These are phyloP conservation scores for Drosophila sucinea DNA, from an alignment of 1,140 invertebrate species.

Conservation along the genomic window DNA sequence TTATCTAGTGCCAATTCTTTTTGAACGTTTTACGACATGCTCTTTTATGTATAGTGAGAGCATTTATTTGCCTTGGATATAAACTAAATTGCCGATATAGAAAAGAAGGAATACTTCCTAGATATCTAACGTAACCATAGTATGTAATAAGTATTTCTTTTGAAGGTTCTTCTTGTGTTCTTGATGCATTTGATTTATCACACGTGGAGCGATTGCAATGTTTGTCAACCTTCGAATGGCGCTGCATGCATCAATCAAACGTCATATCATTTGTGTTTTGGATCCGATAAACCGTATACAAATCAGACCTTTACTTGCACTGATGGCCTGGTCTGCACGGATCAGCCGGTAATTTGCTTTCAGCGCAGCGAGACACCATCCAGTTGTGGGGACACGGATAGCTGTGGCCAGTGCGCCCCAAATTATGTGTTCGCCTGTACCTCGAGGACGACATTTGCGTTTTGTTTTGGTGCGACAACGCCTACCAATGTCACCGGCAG, in stretches of 20 bases:
- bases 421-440: slow-evolving; percentile 73
- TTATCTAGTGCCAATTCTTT: neutral
- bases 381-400: slow-evolving; percentile 74
- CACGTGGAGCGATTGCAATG: slow-evolving; percentile 49
- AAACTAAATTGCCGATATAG: neutral
- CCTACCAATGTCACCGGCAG: slow-evolving; percentile 59
- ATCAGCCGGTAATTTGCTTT: slow-evolving; percentile 70
- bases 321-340: slow-evolving; percentile 73
- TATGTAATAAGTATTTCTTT: neutral
- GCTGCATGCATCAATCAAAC: slow-evolving; percentile 73
- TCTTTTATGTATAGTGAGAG: too few species aligned
- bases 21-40: too few species aligned
- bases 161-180: slow-evolving; percentile 19
- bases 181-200: slow-evolving; percentile 27
- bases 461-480: slow-evolving; percentile 68
- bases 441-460: slow-evolving; percentile 65
- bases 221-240: slow-evolving; percentile 63
- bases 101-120: too few species aligned
- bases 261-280: slow-evolving; percentile 69
- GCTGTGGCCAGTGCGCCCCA: slow-evolving; percentile 64
- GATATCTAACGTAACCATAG: too few species aligned
- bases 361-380: slow-evolving; percentile 59
- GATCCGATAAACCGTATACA: slow-evolving; percentile 28
- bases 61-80: too few species aligned
- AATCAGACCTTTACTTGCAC: slow-evolving; percentile 65